Evolutionary conservation across 2,797 vertebrate genomes (phyloP).

Genomic region (Chaunax sp.): DNA sequence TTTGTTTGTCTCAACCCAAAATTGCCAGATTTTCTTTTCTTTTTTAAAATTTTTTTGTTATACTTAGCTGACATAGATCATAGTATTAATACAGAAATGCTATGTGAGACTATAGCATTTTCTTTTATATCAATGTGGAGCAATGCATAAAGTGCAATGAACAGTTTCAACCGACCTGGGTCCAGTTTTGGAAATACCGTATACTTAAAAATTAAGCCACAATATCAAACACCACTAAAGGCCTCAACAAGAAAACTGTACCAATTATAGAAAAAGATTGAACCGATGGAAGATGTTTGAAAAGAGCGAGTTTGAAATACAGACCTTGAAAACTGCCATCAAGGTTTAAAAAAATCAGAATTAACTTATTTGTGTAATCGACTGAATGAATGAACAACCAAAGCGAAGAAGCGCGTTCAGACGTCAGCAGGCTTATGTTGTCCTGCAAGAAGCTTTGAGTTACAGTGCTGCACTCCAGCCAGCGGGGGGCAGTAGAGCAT

Average conservation of each 20-base stretch:
- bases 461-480: conserved; percentile 48
- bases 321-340: too few species aligned
- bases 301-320: background rate
- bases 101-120: background rate
- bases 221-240: too few species aligned
- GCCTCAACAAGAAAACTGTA: background rate
- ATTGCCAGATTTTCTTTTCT: background rate
- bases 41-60: too few species aligned
- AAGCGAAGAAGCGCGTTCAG: too few species aligned
- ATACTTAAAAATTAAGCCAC: too few species aligned
- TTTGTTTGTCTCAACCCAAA: too few species aligned
- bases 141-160: background rate
- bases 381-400: too few species aligned
- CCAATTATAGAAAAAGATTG: background rate
- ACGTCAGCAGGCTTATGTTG: background rate
- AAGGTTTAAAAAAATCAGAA: too few species aligned
- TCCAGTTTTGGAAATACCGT: background rate
- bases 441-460: background rate
- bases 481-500: conserved; percentile 39
- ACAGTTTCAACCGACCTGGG: background rate
- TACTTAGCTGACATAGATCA: background rate
- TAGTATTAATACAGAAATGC: background rate
- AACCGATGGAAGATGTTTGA: background rate
- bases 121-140: background rate
- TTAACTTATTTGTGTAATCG: too few species aligned